Conservation (phyloP, 2,113 vertebrate genomes). For the Dasyurus viverrinus region DNA sequence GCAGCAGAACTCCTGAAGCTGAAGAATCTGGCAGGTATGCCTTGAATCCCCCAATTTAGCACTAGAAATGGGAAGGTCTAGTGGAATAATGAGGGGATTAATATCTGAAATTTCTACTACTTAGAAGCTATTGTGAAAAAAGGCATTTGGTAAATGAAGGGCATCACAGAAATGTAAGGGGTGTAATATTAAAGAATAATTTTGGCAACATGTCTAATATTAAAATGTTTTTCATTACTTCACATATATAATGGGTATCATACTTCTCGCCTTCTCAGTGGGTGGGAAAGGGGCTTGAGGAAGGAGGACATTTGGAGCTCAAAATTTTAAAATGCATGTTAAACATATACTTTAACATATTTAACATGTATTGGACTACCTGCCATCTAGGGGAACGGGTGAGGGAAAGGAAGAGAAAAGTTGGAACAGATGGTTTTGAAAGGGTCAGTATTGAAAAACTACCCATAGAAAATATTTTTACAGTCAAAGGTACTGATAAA, state of each 20-base stretch:
- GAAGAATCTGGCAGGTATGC: neutral
- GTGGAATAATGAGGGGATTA: neutral
- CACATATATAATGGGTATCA: neutral
- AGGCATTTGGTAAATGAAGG: neutral
- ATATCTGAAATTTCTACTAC: neutral
- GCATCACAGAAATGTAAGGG: neutral
- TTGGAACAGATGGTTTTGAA: no score
- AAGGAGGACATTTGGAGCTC: no score
- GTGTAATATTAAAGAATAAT: neutral
- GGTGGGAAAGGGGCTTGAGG: no score
- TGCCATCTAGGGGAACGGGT: no score
- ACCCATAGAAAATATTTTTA: no score
- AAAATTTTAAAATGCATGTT: no score
- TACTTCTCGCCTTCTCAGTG: no score
- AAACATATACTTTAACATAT: no score
- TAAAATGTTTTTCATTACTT: neutral
- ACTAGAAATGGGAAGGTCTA: neutral
- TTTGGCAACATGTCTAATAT: neutral
- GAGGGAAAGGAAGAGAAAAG: no score
- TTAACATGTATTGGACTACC: no score
- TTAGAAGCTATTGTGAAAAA: neutral
- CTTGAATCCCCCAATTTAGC: neutral
- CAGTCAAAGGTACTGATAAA: no score
- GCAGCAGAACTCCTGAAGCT: neutral
- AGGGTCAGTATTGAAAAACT: no score